A percentile compares a stretch with the other conserved stretches of the same genome.
phyloP scores from a whole-genome alignment of 1,140 invertebrate species.

The Calephelis virginiensis region DNA sequence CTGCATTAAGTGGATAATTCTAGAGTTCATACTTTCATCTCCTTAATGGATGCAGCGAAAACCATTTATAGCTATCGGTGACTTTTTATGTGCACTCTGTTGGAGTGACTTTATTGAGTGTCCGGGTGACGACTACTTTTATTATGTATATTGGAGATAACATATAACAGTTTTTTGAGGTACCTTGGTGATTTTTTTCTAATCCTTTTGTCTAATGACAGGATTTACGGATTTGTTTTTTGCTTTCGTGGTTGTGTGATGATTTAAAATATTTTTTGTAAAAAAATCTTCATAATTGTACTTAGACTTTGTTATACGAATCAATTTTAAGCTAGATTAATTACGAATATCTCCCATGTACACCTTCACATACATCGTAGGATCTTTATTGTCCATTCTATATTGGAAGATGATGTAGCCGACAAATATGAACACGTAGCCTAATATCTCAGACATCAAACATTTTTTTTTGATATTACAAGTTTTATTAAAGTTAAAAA shows the following conservation, averaged over 20 bases:
- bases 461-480: not conserved
- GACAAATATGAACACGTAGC: too few relatives aligned
- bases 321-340: too few relatives aligned
- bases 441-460: too few relatives aligned
- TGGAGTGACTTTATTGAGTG: slow-evolving; percentile 47
- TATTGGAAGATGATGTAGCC: too few relatives aligned
- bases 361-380: too few relatives aligned
- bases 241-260: too few relatives aligned
- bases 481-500: not conserved
- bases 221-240: not conserved
- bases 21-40: slow-evolving; percentile 66
- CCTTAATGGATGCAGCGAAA: slow-evolving; percentile 66
- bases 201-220: not conserved
- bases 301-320: too few relatives aligned
- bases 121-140: slow-evolving; percentile 21
- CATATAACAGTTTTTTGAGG: not conserved
- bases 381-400: too few relatives aligned
- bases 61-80: slow-evolving; percentile 58
- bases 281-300: too few relatives aligned
- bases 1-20: slow-evolving; percentile 69
- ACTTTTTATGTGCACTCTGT: slow-evolving; percentile 55
- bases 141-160: slow-evolving; percentile 20
- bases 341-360: too few relatives aligned
- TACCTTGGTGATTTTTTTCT: not conserved
- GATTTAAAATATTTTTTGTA: too few relatives aligned